These are phyloP conservation scores for Cephus cinctus DNA, from an alignment of 1,140 invertebrate genomes.

Conservation along the genomic window DNA sequence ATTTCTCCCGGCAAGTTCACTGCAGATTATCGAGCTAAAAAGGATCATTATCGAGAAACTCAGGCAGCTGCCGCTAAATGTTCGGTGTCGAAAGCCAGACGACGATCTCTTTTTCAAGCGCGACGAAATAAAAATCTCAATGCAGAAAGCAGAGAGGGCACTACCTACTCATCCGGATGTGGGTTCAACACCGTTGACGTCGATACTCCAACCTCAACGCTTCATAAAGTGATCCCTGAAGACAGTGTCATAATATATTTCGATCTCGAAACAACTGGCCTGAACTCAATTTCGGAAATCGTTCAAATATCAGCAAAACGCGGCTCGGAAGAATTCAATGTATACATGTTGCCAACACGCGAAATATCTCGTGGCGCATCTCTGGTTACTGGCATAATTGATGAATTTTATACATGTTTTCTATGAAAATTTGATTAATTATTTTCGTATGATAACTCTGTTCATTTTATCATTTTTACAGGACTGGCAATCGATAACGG, in stretches of 20 bases:
- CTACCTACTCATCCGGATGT: conserved; percentile 10
- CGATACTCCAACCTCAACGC: neutral
- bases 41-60: neutral
- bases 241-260: neutral
- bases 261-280: conserved; percentile 6
- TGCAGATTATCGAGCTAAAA: neutral
- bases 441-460: too few species aligned
- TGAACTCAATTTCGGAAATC: conserved; percentile 6
- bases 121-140: neutral
- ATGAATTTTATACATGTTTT: neutral
- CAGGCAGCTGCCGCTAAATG: neutral
- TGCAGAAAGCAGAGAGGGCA: conserved; percentile 4
- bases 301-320: conserved; percentile 9
- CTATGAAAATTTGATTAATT: neutral
- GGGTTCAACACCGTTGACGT: conserved; percentile 5
- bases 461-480: neutral
- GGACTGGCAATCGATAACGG: conserved; percentile 2
- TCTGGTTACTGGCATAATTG: conserved; percentile 2
- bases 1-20: conserved; percentile 1
- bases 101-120: conserved; percentile 1
- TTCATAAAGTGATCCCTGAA: conserved; percentile 5
- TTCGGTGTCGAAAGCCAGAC: neutral
- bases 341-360: neutral
- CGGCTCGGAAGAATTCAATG: conserved; percentile 8
- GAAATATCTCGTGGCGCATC: conserved; percentile 7